A percentile compares a stretch with the other conserved stretches of the same genome.
These are phyloP conservation scores for Micromesistius poutassou DNA, from an alignment of 2,797 vertebrate species.

Conservation along the genomic window DNA sequence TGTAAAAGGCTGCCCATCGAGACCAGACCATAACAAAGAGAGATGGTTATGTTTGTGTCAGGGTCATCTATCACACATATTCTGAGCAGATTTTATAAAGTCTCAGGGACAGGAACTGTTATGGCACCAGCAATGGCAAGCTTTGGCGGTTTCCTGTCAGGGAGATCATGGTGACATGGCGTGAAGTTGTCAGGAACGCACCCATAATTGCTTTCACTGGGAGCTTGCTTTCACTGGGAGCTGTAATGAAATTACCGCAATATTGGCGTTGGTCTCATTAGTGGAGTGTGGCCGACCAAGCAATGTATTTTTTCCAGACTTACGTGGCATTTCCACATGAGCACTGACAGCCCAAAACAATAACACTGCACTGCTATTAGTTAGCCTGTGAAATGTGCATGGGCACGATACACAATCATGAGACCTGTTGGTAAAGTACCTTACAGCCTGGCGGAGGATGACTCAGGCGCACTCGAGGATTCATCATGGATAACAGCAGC, in stretches of 20 bases:
- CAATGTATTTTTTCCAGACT: slow-evolving; percentile 6
- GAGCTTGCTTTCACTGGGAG: slow-evolving; percentile 41
- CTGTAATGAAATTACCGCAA: slow-evolving; percentile 41
- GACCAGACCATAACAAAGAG: not conserved
- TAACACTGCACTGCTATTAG: slow-evolving; percentile 5
- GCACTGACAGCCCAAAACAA: not conserved
- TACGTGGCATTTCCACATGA: slow-evolving; percentile 16
- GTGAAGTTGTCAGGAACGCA: slow-evolving; percentile 40
- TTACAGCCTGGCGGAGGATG: slow-evolving; percentile 7
- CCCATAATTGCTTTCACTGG: slow-evolving; percentile 46
- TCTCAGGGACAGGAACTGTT: slow-evolving; percentile 6
- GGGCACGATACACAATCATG: slow-evolving; percentile 14
- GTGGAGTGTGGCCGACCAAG: slow-evolving; percentile 17
- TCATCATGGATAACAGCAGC: slow-evolving; percentile 34
- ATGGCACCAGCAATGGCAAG: slow-evolving; percentile 13
- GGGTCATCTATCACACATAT: not conserved
- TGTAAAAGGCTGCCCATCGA: not conserved
- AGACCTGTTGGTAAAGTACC: slow-evolving; percentile 19
- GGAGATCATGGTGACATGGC: slow-evolving; percentile 20
- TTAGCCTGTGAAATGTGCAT: slow-evolving; percentile 10
- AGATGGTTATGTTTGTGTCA: not conserved
- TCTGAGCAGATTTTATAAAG: slow-evolving; percentile 33
- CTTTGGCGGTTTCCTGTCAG: slow-evolving; percentile 7
- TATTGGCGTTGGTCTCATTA: slow-evolving; percentile 33
- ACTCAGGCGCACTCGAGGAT: slow-evolving; percentile 22